phyloP scores from a whole-genome alignment of 1,140 invertebrate genomes.

The Aradophagus sp. region DNA sequence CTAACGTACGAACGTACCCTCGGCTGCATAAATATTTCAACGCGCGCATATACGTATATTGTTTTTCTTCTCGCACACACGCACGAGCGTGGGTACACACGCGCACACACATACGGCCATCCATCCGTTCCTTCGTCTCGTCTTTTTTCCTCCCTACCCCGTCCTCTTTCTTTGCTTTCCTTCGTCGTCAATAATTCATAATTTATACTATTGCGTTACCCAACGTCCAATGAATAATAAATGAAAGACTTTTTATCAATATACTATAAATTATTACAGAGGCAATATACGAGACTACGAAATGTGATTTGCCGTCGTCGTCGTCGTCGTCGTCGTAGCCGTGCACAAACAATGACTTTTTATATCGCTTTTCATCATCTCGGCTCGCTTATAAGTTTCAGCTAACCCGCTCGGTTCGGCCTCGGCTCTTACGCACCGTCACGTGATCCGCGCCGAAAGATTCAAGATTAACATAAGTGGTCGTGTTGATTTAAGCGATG shows the following conservation, averaged over 20 bases:
- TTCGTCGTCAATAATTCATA: conserved; percentile 46
- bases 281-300: conserved; percentile 37
- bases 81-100: too few relatives aligned
- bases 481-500: conserved; percentile 47
- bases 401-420: conserved; percentile 35
- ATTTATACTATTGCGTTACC: conserved; percentile 53
- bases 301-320: conserved; percentile 50
- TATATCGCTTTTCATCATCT: conserved; percentile 49
- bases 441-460: conserved; percentile 41
- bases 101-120: too few relatives aligned
- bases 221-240: conserved; percentile 46
- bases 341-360: conserved; percentile 48
- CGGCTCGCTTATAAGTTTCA: conserved; percentile 38
- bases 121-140: too few relatives aligned
- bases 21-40: conserved; percentile 45
- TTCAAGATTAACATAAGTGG: conserved; percentile 52
- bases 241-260: conserved; percentile 48
- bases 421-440: conserved; percentile 26
- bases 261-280: conserved; percentile 54
- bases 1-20: conserved; percentile 31
- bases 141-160: too few relatives aligned
- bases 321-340: too few relatives aligned
- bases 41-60: conserved; percentile 21
- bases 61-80: too few relatives aligned
- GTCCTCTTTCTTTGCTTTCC: too few relatives aligned